phyloP scores from a whole-genome alignment of 2,888 invertebrate species.

The Plutella xylostella region DNA sequence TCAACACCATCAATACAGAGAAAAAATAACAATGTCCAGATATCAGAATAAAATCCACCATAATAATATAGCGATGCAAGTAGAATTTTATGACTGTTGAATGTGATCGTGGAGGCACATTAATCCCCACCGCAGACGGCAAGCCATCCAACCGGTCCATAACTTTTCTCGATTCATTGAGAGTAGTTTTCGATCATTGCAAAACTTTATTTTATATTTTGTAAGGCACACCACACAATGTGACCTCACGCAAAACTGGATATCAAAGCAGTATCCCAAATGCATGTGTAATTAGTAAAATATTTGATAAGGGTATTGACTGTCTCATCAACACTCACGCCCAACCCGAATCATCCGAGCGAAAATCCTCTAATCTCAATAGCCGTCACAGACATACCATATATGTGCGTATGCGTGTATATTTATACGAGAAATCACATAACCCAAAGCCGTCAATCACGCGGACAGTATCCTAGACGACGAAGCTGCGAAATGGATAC shows the following conservation, averaged over 20 bases:
- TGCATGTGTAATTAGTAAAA: no score
- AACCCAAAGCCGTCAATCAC: constrained; percentile 49
- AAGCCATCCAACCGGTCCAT: constrained; percentile 10
- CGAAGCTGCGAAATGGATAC: constrained; percentile 45
- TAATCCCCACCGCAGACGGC: constrained; percentile 8
- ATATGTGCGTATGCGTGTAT: neutral
- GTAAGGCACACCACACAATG: no score
- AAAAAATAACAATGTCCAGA: neutral
- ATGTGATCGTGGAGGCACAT: constrained; percentile 8
- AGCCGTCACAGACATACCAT: neutral
- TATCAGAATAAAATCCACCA: neutral
- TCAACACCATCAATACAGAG: neutral
- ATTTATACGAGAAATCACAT: constrained; percentile 22
- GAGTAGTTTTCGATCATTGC: no score
- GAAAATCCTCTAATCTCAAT: constrained; percentile 1
- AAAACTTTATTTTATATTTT: no score
- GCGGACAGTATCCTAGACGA: constrained; percentile 41
- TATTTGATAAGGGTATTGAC: no score
- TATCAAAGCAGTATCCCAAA: no score
- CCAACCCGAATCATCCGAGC: neutral
- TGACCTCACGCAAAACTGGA: no score
- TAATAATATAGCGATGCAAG: constrained; percentile 4
- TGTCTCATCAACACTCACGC: no score
- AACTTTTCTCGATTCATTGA: constrained; percentile 2
- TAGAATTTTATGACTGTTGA: constrained; percentile 5